Evolutionary conservation across 2,888 invertebrate genomes (phyloP), one percentile per base, ranked within the genome.

Genomic region (Meiosimyza platycephala): DNA sequence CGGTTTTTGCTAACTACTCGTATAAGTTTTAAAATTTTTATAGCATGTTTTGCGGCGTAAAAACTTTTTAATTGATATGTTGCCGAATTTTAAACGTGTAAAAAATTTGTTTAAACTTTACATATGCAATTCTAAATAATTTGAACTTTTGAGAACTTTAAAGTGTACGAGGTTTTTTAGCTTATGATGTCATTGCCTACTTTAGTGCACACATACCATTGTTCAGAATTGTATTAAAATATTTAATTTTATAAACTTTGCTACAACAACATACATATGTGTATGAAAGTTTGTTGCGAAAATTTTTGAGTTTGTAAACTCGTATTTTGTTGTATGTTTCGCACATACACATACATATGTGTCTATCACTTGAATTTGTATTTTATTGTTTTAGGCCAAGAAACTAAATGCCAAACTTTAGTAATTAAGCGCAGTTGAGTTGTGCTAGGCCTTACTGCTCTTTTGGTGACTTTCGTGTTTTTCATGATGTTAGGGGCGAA

Each of bases 351-450:
- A 22, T 22, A n/a, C 15, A 22, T 22, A 22, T 22, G 22, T 2
- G 28, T 2, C 2, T 57, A 40, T 7, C 9, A 11, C 11, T 57
- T 57, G 28, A 9, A 7, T 22, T 12, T 57, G 13, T 18, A 16
- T 22, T 13, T 12, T 57, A 28, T 15, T 57, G 57, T 28, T 28
- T 22, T 57, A 57, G 57, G 57, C 57, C 18, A 28, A 18, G 4
- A 57, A 57, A 57, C 57, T 57, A 28, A 57, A 28, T 28, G 13
- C 18, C 28, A 57, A 57, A 57, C 57, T 57, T 57, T 18, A 28
- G 22, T 18, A 57, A 18, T 57, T 16, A 18, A 57, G 13, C 57
- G 28, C 28, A 28, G 22, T 28, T 40, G 40, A 7, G 40, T 40
- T 13, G 22, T 28, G 57, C 18, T 55, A 6, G 28, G 18, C 1